Base-by-base conservation (phyloP, 2,797 vertebrate species). In the Falco columbarius region DNA sequence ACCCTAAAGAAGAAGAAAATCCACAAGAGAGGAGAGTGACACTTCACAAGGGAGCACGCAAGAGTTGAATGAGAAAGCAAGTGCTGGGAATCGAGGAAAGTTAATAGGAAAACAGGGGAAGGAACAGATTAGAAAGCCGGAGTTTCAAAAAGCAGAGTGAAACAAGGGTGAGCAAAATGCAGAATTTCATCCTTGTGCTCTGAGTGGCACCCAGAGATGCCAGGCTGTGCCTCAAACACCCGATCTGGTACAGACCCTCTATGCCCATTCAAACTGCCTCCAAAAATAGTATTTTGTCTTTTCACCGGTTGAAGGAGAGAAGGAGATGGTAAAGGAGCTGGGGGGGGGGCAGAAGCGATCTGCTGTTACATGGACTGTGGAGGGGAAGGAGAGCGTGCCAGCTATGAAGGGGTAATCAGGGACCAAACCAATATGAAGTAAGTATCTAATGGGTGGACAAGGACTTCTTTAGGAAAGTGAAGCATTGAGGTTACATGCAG, bases 191-290 rank as follows among this genome's bases (percentile, higher is more conserved):
- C 27, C 1, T 9, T 2, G 0, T 7, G 12, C 24, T 59, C 61
- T 7, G 8, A 73, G 67, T 7, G 29, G 18, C 32, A 1, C 0
- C 7, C 0, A 0, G 30, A 74, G 44, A 36, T 81, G 20, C 56
- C 13, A 29, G 63, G 42, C 24, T 52, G 10, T 59, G 76, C n/a
- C 22, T 44, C 40, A 30, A 14, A 24, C 17, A 15, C 15, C 14
- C 0, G 0, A 36, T 16, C 40, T 4, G 0, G 1, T 10, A 12
- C 30, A 63, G 51, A 66, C 14, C 7, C 6, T 18, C n/a, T 5
- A 1, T 3, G 26, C 7, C 16, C 7, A 3, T 42, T 66, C 79
- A 30, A 7, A 42, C 34, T 59, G 52, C 23, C 27, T 75, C n/a
- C 24, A 9, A 46, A 82, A 62, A 20, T 9, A 27, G 55, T 44